Evolutionary conservation across 1,140 invertebrate species (phyloP).

Genomic region (Notospermus geniculatus): DNA sequence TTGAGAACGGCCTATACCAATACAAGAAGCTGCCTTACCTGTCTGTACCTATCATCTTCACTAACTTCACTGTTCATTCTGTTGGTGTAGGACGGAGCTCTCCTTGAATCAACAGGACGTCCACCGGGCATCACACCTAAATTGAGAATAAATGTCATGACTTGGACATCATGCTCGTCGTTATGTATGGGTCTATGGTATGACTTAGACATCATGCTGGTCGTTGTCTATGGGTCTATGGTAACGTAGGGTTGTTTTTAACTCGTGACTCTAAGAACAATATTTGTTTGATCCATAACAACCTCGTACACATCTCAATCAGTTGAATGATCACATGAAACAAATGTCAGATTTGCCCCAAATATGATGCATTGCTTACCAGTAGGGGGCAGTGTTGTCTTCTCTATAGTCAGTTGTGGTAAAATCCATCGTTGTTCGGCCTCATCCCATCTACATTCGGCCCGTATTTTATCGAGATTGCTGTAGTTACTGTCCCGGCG

Average conservation of each 20-base stretch:
- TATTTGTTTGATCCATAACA: background rate
- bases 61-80: constrained; percentile 47
- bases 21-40: constrained; percentile 30
- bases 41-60: constrained; percentile 48
- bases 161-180: too few species aligned
- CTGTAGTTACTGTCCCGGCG: constrained; percentile 73
- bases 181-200: too few species aligned
- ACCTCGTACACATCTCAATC: too few species aligned
- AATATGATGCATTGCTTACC: constrained; percentile 22
- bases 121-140: constrained; percentile 37
- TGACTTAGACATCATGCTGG: too few species aligned
- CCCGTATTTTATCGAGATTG: constrained; percentile 61
- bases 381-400: constrained; percentile 67
- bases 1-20: too few species aligned
- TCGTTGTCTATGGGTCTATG: background rate
- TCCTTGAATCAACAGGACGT: constrained; percentile 57
- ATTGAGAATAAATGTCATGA: background rate
- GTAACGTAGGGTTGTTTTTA: background rate
- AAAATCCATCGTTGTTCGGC: constrained; percentile 72
- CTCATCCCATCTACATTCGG: constrained; percentile 74
- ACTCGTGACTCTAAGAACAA: constrained; percentile 8
- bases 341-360: background rate
- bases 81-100: constrained; percentile 51
- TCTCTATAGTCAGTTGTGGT: constrained; percentile 66
- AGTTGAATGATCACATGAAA: too few species aligned